Evolutionary conservation across 2,113 vertebrate genomes (phyloP), one percentile per base, ranked within the genome.

Genomic region (Syrmaticus mikado): DNA sequence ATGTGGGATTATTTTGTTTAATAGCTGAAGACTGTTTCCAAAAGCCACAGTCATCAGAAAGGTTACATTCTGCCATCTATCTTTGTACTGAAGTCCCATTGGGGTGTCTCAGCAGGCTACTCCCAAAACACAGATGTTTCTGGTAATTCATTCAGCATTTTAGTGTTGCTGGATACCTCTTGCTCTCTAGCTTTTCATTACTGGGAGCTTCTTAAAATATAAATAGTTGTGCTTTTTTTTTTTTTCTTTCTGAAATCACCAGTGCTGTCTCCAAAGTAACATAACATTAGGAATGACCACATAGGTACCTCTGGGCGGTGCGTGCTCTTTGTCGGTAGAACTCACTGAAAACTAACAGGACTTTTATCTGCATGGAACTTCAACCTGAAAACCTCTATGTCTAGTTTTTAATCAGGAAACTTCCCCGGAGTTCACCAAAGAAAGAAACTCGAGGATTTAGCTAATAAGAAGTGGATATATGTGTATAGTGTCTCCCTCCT

Each of bases 71-170:
- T 95, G 71, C 90, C 85, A 68, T 96, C 93, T 95, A 75, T 96
- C 95, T 95, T 92, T 88, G 90, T 86, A 80, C 82, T 66, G 58
- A 92, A 93, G 67, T 95, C 96, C 96, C 94, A 46, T 17, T 82
- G 96, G 89, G 87, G 90, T 95, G 66, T 93, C 90, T 91, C 90
- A 90, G 93, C 79, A 90, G 90, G 90, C 92, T 91, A 45, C 76
- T 94, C 85, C 87, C 93, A 93, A 93, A 95, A 91, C 90, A 95
- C 96, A 97, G 96, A 96, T 97, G 95, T 96, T 96, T 90, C 73
- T 95, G 80, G 72, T 73, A 86, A 32, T 75, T 94, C 91, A 90
- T 96, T 95, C 90, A 94, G 70, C 10, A n/a, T 27, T 87, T 83
- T 62, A 82, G 4, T 81, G 79, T 57, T 85, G 67, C 25, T 81